Percentiles rank a stretch among this genome's conserved stretches.
Evolutionary conservation across 2,113 vertebrate genomes (phyloP).

Genomic region (Mustela nigripes): DNA sequence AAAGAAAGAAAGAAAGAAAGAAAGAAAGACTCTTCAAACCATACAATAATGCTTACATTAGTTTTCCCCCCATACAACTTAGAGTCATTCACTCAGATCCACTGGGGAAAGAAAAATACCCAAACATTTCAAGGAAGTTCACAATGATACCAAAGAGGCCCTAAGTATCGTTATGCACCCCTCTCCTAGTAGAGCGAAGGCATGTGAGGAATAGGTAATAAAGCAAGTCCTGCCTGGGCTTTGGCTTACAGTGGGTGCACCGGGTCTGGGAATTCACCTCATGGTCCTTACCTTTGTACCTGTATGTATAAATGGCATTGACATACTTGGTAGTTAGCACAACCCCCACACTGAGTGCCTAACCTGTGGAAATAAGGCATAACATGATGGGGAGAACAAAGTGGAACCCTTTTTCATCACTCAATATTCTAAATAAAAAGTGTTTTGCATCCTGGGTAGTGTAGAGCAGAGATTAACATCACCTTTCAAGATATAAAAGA

Average conservation of each 20-base stretch:
- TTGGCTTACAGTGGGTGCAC: not conserved
- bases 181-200: not conserved
- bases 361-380: not conserved
- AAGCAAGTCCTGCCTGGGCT: not conserved
- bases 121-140: not conserved
- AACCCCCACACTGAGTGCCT: not conserved
- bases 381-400: not conserved
- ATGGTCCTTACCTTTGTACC: not conserved
- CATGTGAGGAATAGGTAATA: not conserved
- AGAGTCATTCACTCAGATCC: not conserved
- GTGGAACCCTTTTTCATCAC: not conserved
- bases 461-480: not conserved
- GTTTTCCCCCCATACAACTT: not conserved
- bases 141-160: not conserved
- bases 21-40: not conserved
- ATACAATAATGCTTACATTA: not conserved
- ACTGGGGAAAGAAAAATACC: not conserved
- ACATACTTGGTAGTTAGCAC: not conserved
- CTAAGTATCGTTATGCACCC: not conserved
- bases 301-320: not conserved
- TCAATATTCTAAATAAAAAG: not conserved
- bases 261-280: not conserved
- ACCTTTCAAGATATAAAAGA: not conserved
- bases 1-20: not conserved
- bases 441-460: not conserved